Base-by-base conservation (phyloP, 2,888 invertebrate genomes). In the Tetragnatha montana region DNA sequence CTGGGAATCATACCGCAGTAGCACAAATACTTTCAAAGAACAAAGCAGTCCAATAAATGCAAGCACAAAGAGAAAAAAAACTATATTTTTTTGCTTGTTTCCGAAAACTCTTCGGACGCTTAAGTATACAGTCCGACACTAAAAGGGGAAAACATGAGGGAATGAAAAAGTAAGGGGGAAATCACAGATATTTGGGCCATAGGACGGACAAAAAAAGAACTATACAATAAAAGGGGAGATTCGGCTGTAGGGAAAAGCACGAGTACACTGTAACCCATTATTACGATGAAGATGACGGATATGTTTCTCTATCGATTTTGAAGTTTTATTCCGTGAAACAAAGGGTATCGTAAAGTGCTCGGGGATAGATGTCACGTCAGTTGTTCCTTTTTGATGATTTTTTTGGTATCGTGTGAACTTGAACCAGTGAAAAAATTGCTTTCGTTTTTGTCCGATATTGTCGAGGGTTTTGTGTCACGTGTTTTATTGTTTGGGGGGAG, bases 231-330 rank as follows among this genome's bases (percentile, higher is more conserved):
- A 83, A 83, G 51, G 78, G 73, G 19, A 81, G 74, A 82, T 51
- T 60, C 74, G 21, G n/a, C 68, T 60, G 21, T 35, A 60, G 51
- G 21, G 17, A 85, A 78, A 78, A 85, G 70, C n/a, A 35, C 49
- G 19, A 60, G 71, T 79, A 73, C 60, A 49, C 80, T 74, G 73
- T 74, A 86, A 86, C 79, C 86, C 80, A 86, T 80, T 86, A 80
- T 86, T 86, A 80, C 80, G 86, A 86, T 86, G 73, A 71, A 80
- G 80, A 86, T 86, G 86, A 80, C 50, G 71, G 80, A 86, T 86
- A 68, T 60, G 71, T 8, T 71, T 73, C 17, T n/a, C 19, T 86
- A 86, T 86, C 79, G 86, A 80, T 86, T 86, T 80, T 51, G 51
- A 74, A 60, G 71, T 86, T 68, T 84, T 84, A 76, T 21, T 69